These are phyloP conservation scores for Drosophila melanica DNA, from an alignment of 1,140 invertebrate genomes.

Conservation along the genomic window DNA sequence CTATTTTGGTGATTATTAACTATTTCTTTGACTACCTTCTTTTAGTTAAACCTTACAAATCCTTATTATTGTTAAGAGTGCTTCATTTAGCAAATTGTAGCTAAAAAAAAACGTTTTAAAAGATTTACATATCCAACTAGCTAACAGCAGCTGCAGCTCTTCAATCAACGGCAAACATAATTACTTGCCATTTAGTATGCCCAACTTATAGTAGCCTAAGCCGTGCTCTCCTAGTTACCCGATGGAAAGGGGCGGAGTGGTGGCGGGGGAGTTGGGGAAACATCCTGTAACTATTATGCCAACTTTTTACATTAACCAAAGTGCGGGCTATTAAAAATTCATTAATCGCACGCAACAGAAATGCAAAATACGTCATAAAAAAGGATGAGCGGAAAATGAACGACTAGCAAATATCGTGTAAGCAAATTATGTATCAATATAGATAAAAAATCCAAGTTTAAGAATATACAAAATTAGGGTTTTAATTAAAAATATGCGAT, in stretches of 20 bases:
- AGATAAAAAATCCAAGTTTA: no score
- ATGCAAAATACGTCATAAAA: conserved; percentile 52
- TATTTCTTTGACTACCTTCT: no score
- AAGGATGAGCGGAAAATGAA: not conserved
- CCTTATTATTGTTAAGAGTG: no score
- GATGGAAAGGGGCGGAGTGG: not conserved
- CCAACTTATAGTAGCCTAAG: conserved; percentile 37
- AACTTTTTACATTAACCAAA: conserved; percentile 79
- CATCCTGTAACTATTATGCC: conserved; percentile 48
- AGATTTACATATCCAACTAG: conserved; percentile 63
- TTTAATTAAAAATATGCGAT: no score
- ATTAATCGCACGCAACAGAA: conserved; percentile 72
- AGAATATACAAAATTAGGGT: no score
- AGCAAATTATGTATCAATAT: not conserved
- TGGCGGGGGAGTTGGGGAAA: not conserved
- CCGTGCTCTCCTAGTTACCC: not conserved
- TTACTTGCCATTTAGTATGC: conserved; percentile 37
- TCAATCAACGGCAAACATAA: conserved; percentile 66
- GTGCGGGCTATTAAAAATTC: conserved; percentile 77
- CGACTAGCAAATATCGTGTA: not conserved
- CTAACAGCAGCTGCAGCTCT: conserved; percentile 26
- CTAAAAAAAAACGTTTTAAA: conserved; percentile 16
- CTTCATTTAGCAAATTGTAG: conserved; percentile 17
- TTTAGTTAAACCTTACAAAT: no score
- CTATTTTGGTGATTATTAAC: no score